Evolutionary conservation across 2,797 vertebrate genomes (phyloP), one percentile per base, ranked within the genome.

Genomic region (Myiotriccus ornatus): DNA sequence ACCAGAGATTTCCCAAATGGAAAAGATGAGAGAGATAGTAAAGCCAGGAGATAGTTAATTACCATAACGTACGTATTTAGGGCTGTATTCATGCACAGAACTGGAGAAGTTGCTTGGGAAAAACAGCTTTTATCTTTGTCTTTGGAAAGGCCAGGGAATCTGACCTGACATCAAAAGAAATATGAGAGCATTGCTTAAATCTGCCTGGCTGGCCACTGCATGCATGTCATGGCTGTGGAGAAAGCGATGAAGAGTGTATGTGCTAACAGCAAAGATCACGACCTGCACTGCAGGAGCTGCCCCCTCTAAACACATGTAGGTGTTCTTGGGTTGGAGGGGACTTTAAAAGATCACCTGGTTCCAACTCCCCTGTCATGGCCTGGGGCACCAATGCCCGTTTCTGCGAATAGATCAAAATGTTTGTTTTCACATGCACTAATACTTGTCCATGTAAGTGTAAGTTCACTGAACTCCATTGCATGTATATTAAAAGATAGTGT

Each of bases 301-400:
- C 25, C 14, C n/a, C 50, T 71, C 43, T 59, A 41, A 56, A 24
- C 14, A 10, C 6, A 35, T 4, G 16, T 9, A 44, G 27, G 4
- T 16, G 21, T 22, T 67, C 60, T 14, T 52, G 67, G 5, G 34
- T 35, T 52, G 59, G 18, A 52, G 16, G 39, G 9, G 5, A 12
- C 39, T 16, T 28, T 35, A 19, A 20, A 47, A 47, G 15, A 28
- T 59, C 10, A 14, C 17, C 34, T 8, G 9, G 3, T 35, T 70
- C 14, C 37, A 34, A 1, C 14, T 64, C 3, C 3, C 8, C 18
- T 65, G n/a, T 15, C 25, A 1, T 7, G 15, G 24, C 12, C 14
- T 50, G 43, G 56, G 28, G 19, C 20, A n/a, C 6, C n/a, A 22
- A 2, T 30, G 37, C 32, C 39, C 4, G 0, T 57, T 75, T n/a